Conservation (phyloP, 1,140 invertebrate genomes). For the Caenorhabditis brenneri region DNA sequence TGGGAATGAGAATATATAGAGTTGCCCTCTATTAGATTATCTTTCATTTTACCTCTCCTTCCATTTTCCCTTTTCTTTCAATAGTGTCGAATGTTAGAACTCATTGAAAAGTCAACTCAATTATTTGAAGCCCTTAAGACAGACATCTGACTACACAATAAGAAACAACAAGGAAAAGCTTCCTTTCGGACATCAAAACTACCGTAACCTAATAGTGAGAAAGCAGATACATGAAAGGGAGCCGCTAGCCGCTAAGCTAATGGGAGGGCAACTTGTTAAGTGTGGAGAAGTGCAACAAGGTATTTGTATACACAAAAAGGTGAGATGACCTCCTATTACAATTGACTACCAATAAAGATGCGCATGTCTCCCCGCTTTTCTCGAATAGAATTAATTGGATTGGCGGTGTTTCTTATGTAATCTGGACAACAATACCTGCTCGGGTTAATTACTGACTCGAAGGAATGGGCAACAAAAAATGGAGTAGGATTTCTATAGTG, state of each 20-base stretch:
- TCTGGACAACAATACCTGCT: conserved; percentile 19
- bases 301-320: conserved; percentile 10
- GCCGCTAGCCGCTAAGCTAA: conserved; percentile 12
- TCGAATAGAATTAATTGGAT: conserved; percentile 30
- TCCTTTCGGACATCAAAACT: background rate
- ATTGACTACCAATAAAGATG: background rate
- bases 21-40: conserved; percentile 20
- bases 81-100: conserved; percentile 39
- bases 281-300: conserved; percentile 15
- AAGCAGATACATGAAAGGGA: conserved; percentile 10
- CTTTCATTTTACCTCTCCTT: conserved; percentile 19
- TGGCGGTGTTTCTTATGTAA: conserved; percentile 35
- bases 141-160: conserved; percentile 43
- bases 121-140: conserved; percentile 9
- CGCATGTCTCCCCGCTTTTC: background rate
- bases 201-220: conserved; percentile 24
- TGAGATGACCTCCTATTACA: conserved; percentile 21
- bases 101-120: conserved; percentile 42
- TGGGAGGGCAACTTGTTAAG: conserved; percentile 28
- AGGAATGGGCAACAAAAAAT: background rate
- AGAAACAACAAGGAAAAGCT: conserved; percentile 10
- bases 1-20: conserved; percentile 11
- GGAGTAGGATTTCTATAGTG: conserved; percentile 19
- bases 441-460: conserved; percentile 6
- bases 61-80: conserved; percentile 4